A percentile compares a stretch with the other conserved stretches of the same genome.
Conservation (phyloP, 2,888 invertebrate species). For the Himalopsyche anomala region DNA sequence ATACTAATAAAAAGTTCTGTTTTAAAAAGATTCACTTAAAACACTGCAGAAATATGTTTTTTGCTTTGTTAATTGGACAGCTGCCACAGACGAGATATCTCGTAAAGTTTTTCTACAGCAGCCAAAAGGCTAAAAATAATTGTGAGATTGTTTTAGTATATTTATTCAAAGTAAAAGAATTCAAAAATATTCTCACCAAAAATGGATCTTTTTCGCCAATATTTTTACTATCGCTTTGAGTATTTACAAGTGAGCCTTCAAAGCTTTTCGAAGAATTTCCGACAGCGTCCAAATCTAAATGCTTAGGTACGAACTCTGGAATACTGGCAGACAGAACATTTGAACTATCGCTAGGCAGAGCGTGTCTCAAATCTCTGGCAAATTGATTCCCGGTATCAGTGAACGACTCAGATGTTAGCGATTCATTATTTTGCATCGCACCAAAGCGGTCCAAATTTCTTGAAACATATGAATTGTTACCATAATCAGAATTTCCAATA, state of each 20-base stretch:
- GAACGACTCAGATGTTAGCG: slow-evolving; percentile 28
- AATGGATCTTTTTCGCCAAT: slow-evolving; percentile 19
- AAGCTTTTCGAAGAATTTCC: neutral
- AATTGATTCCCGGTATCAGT: slow-evolving; percentile 19
- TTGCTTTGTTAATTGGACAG: no score
- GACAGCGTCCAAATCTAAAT: neutral
- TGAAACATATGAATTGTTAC: slow-evolving; percentile 45
- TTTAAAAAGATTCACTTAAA: no score
- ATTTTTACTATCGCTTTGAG: neutral
- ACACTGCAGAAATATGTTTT: no score
- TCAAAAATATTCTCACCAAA: slow-evolving; percentile 12
- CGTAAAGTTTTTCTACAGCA: no score
- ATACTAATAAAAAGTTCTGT: no score
- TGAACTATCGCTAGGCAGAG: neutral
- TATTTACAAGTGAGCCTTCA: slow-evolving; percentile 17
- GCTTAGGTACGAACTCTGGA: slow-evolving; percentile 54
- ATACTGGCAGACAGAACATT: neutral
- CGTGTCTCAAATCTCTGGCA: slow-evolving; percentile 28
- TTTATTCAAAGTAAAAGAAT: no score
- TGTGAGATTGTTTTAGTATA: no score
- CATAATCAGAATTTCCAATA: slow-evolving; percentile 49
- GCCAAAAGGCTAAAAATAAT: no score
- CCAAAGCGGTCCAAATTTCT: slow-evolving; percentile 28
- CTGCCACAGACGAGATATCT: no score
- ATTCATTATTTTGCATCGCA: slow-evolving; percentile 11